Percentiles rank a stretch among this genome's conserved stretches.
phyloP scores from a whole-genome alignment of 2,797 vertebrate species.

The Hemibagrus guttatus region DNA sequence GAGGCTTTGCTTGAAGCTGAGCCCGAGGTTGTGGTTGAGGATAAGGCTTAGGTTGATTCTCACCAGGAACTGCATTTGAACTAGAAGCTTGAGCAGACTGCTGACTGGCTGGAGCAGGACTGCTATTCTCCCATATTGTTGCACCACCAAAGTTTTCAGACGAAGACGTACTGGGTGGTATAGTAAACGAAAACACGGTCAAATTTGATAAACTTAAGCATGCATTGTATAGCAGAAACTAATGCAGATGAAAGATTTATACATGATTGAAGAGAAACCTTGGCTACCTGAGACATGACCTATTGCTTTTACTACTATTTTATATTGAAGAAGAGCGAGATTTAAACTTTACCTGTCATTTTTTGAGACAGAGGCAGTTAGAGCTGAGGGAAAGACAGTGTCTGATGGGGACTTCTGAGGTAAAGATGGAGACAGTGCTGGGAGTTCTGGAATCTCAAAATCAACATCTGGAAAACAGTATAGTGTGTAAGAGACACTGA shows the following conservation, averaged over 20 bases:
- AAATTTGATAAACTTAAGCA: background rate
- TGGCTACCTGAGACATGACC: background rate
- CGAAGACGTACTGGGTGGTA: slow-evolving; percentile 61
- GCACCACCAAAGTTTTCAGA: slow-evolving; percentile 59
- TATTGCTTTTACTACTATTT: background rate
- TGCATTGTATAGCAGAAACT: background rate
- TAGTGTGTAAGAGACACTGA: background rate
- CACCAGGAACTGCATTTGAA: slow-evolving; percentile 12
- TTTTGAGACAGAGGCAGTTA: slow-evolving; percentile 60
- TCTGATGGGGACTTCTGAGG: slow-evolving; percentile 37
- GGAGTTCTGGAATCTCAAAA: slow-evolving; percentile 71
- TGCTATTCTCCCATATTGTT: slow-evolving; percentile 63
- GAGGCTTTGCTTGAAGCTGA: background rate
- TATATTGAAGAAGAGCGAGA: background rate
- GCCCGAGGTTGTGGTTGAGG: background rate
- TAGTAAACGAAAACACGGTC: background rate
- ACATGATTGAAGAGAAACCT: background rate
- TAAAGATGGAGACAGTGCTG: slow-evolving; percentile 38
- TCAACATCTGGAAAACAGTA: slow-evolving; percentile 62
- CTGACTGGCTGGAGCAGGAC: slow-evolving; percentile 37
- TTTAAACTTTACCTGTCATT: slow-evolving; percentile 66
- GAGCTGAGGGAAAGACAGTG: slow-evolving; percentile 10
- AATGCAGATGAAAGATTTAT: background rate
- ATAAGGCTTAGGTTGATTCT: slow-evolving; percentile 19
- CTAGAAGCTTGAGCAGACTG: slow-evolving; percentile 39